Evolutionary conservation across 2,797 vertebrate species (phyloP).

Genomic region (Buphagus erythrorhynchus): DNA sequence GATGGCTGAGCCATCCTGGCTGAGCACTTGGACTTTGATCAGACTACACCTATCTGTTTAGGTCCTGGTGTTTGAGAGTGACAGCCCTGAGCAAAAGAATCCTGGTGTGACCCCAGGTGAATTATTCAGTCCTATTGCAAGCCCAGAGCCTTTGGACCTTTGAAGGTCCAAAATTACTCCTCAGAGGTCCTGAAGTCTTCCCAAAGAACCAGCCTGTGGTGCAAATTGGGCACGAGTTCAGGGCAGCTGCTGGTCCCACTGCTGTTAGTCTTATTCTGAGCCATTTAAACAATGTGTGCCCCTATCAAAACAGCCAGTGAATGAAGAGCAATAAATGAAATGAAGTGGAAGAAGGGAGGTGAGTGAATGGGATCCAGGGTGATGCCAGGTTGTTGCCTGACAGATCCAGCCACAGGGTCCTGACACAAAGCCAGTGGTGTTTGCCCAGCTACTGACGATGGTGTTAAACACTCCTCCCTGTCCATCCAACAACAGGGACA

Average conservation of each 20-base stretch:
- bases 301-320: not conserved
- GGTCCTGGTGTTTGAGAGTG: not conserved
- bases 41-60: rapidly evolving
- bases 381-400: not conserved
- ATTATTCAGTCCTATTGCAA: rapidly evolving
- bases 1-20: not conserved
- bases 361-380: not conserved
- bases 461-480: not conserved
- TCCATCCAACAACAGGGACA: not conserved
- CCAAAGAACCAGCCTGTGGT: not conserved
- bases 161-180: not conserved
- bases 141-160: not conserved
- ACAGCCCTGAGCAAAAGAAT: not conserved
- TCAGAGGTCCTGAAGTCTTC: not conserved
- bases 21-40: not conserved
- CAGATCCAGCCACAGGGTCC: not conserved
- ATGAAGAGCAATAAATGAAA: not conserved
- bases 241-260: not conserved
- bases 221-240: rapidly evolving
- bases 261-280: not conserved
- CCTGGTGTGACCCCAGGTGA: not conserved
- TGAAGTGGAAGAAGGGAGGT: no score
- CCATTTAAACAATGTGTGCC: not conserved
- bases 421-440: not conserved
- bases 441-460: rapidly evolving